Conservation (phyloP, 2,797 vertebrate genomes). For the Sus cebifrons region DNA sequence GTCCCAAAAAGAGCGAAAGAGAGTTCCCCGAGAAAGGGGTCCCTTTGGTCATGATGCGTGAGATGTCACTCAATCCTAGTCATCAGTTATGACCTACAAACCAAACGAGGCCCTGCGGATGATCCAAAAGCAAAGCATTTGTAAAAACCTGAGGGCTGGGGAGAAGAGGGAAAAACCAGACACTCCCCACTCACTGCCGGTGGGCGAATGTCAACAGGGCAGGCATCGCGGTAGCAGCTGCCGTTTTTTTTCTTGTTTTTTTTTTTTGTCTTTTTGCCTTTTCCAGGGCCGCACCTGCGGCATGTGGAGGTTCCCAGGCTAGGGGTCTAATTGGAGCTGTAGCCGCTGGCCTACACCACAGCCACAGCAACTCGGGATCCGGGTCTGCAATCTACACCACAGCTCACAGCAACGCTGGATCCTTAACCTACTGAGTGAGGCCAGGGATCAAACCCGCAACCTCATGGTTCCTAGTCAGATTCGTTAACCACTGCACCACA, state of each 20-base stretch:
- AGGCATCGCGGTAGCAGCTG: rapidly evolving
- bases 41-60: rapidly evolving
- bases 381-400: no score
- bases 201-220: rapidly evolving
- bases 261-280: neutral
- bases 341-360: no score
- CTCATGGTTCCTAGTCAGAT: no score
- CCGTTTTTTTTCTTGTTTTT: neutral
- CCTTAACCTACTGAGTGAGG: no score
- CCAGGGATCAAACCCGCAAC: no score
- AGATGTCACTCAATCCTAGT: neutral
- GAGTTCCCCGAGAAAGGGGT: neutral
- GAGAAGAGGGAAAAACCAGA: neutral
- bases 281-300: no score
- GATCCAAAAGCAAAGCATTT: neutral
- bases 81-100: neutral
- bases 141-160: neutral
- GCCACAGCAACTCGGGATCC: no score
- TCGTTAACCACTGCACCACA: no score
- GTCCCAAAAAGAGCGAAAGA: neutral
- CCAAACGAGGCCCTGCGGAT: neutral
- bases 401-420: no score
- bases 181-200: no score
- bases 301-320: no score
- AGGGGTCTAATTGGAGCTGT: no score